Evolutionary conservation across 2,888 invertebrate species (phyloP), one percentile per base, ranked within the genome.

Genomic region (Cyclophora albipunctata): DNA sequence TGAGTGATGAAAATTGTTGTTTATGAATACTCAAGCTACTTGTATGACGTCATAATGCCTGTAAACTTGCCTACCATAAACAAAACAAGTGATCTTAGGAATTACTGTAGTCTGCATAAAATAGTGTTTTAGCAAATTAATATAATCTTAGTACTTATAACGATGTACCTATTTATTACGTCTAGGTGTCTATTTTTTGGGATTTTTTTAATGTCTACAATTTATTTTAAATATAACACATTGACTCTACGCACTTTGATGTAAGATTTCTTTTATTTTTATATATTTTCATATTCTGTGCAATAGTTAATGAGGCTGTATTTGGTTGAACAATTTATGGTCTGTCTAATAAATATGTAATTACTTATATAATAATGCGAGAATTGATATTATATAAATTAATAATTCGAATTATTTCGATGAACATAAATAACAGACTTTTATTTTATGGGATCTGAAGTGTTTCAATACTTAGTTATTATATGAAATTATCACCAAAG

Each of bases 401-500:
- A 20, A 20, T 20, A 20, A 20, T 20, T 20, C 20, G 20, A 20
- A 20, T 20, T 20, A 20, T 20, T 20, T 20, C 20, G 20, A 20
- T 20, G 20, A 20, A 20, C 20, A 20, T 20, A 20, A 20, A 20
- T 20, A 20, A 20, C 20, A 20, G 20, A 20, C 20, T 20, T 20
- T 20, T 20, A 20, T 20, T 20, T 20, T 20, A 64, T 66, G 65
- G 63, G 75, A 78, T 78, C 74, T 77, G 69, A 72, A 59, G 50
- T 58, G 54, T 66, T 52, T 52, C 53, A 60, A 59, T 62, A 62
- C 62, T 65, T 66, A 64, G 61, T 70, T 58, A 70, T 71, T 60
- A 57, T 69, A 75, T 73, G 59, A 75, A 76, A 74, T 74, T 73
- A 59, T 84, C 84, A 84, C 86, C 86, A 86, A 86, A 86, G 85